These are phyloP conservation scores for Phacellophora camtschatica DNA, from an alignment of 30 jellyfish, hydroid and myxozoan genomes.

Conservation along the genomic window DNA sequence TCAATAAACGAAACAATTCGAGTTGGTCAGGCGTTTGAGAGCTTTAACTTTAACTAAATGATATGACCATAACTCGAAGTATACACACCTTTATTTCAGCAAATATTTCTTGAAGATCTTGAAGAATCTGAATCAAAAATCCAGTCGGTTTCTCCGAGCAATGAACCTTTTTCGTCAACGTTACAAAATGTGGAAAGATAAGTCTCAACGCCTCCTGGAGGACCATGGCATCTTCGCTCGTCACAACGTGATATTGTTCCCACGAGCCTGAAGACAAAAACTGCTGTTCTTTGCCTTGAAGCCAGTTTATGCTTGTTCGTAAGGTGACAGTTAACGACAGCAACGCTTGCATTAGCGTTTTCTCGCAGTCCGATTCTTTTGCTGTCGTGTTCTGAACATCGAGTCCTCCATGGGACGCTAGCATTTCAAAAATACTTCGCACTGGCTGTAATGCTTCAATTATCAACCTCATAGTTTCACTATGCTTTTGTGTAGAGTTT, in stretches of 20 bases:
- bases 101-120: neutral
- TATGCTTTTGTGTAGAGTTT: conserved; percentile 5
- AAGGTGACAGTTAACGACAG: neutral
- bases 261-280: conserved; percentile 71
- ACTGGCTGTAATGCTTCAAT: conserved; percentile 6
- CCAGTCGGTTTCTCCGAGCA: conserved; percentile 8
- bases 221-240: conserved; percentile 30
- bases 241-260: conserved; percentile 48
- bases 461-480: conserved; percentile 35
- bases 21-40: neutral
- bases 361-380: neutral
- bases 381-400: neutral
- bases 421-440: neutral
- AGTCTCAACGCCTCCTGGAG: conserved; percentile 34
- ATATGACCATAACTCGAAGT: neutral
- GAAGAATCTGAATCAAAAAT: neutral
- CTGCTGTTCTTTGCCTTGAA: conserved; percentile 58
- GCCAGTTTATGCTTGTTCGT: conserved; percentile 52
- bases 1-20: neutral
- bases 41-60: too few relatives aligned
- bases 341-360: neutral
- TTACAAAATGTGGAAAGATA: conserved; percentile 19
- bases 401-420: neutral
- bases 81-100: conserved; percentile 36
- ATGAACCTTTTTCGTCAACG: conserved; percentile 4